Evolutionary conservation across 2,888 invertebrate species (phyloP).

Genomic region (Tenthredo livida): DNA sequence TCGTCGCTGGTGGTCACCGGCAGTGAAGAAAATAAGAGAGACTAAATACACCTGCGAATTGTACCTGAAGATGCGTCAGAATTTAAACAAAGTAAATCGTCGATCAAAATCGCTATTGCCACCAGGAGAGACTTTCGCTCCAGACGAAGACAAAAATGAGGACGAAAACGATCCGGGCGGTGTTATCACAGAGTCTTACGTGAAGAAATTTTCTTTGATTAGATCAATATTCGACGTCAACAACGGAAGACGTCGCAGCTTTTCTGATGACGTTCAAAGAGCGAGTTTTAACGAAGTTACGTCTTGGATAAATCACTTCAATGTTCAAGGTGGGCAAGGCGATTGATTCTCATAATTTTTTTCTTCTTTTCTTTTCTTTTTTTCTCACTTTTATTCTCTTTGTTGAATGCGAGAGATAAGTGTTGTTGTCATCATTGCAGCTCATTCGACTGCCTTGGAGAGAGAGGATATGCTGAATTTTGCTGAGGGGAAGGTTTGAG

Average conservation of each 20-base stretch:
- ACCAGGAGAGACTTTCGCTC: not conserved
- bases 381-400: not conserved
- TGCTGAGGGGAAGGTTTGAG: not conserved
- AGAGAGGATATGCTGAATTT: not conserved
- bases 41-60: constrained; percentile 39
- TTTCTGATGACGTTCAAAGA: not conserved
- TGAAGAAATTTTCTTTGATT: constrained; percentile 59
- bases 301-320: constrained; percentile 24
- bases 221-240: constrained; percentile 58
- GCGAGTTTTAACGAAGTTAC: constrained; percentile 24
- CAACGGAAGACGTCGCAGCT: not conserved
- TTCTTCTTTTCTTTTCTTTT: too few species aligned
- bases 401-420: not conserved
- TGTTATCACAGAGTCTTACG: constrained; percentile 55
- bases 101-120: constrained; percentile 58
- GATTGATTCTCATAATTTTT: not conserved
- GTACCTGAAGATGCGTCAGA: constrained; percentile 57
- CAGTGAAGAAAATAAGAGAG: not conserved
- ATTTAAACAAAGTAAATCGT: constrained; percentile 60
- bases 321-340: constrained; percentile 19
- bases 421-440: not conserved
- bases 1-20: constrained; percentile 40
- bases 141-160: constrained; percentile 47
- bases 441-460: constrained; percentile 9
- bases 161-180: constrained; percentile 57